A percentile compares a stretch with the other conserved stretches of the same genome.
phyloP scores from a whole-genome alignment of 2,113 vertebrate genomes.

The Melanostigma gelatinosum region DNA sequence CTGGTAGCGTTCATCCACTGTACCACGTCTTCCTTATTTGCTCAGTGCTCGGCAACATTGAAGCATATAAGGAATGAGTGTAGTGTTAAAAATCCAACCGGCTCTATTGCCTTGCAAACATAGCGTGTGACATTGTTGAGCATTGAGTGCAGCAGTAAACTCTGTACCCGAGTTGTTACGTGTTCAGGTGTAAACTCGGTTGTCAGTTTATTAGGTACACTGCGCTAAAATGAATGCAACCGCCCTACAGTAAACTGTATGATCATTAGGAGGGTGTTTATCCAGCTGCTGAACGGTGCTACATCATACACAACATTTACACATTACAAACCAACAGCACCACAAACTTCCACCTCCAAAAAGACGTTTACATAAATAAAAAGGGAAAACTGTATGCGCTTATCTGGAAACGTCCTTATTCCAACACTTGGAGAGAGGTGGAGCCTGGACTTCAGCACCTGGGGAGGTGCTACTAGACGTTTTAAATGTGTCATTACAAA shows the following conservation, averaged over 20 bases:
- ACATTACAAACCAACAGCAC: neutral
- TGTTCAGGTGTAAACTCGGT: neutral
- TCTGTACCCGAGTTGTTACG: neutral
- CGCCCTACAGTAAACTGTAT: neutral
- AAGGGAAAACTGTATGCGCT: neutral
- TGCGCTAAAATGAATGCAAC: neutral
- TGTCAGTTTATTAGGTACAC: neutral
- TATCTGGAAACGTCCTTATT: neutral
- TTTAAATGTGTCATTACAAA: constrained; percentile 21
- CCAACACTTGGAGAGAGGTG: constrained; percentile 26
- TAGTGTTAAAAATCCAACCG: neutral
- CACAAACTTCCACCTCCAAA: neutral
- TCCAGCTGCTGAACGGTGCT: neutral
- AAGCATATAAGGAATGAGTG: neutral
- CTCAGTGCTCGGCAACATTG: neutral
- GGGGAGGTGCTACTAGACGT: constrained; percentile 4
- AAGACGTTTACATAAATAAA: no score
- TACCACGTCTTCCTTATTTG: neutral
- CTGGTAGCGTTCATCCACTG: no score
- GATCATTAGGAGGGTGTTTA: neutral
- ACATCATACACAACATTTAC: neutral
- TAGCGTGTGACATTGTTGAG: neutral
- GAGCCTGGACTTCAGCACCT: constrained; percentile 41
- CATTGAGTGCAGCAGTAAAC: neutral
- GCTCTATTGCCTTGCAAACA: neutral